Evolutionary conservation across 2,888 invertebrate species (phyloP), one percentile per base, ranked within the genome.

Genomic region (Pristionchus exspectatus): DNA sequence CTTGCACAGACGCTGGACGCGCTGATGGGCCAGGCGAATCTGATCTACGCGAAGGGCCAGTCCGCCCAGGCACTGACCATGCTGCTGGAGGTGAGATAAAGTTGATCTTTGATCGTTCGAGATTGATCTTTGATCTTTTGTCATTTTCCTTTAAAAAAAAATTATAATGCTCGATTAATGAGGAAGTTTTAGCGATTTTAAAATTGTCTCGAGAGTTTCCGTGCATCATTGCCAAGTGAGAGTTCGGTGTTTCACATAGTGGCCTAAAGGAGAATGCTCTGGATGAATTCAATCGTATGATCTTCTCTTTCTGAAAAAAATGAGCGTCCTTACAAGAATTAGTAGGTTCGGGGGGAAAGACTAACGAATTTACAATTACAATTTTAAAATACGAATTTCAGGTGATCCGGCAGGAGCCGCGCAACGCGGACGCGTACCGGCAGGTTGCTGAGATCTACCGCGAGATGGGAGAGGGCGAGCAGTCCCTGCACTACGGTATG

Each of bases 21-120:
- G 4, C 87, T 95, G n/a, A 91, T 95, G 33, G 95, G 95, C 27
- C 94, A 95, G 86, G 94, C 95, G 4, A 94, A 93, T 90, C 90
- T 94, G 12, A 89, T 92, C 38, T 92, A 91, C 87, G 94, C 94
- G 21, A 91, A 92, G 16, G 93, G 93, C 72, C 91, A 94, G 59
- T 91, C 90, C 0, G 88, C 74, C 2, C 93, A 94, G 50, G 94
- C 94, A 1, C 86, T 94, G 83, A 88, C 91, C 21, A 74, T 94
- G 86, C 91, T 94, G 24, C 91, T 92, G 24, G 94, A 94, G 90
- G 94, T 94, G 9, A 88, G 90, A 33, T 9, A 16, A n/a, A 12
- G 38, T 38, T 74, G 74, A 16, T 74, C 18, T 63, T 63, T n/a
- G 63, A 63, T 50, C 44, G 2, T 38, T 38, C 38, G 38, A 38